Evolutionary conservation across 2,797 vertebrate species (phyloP).

Genomic region (Pangasius sanitwongsei): DNA sequence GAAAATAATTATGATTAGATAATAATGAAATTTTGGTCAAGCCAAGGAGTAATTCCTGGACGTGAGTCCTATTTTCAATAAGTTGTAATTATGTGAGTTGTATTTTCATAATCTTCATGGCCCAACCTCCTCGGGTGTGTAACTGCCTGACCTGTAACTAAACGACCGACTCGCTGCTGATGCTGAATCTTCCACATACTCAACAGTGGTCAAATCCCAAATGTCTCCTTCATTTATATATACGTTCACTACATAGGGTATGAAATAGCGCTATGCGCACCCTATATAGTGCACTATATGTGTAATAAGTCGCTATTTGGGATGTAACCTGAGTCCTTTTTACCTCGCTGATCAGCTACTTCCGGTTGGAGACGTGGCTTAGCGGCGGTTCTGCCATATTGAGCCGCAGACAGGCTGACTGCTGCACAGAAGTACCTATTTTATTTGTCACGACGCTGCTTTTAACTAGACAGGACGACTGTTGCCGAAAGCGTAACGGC

Average conservation of each 20-base stretch:
- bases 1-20: no score
- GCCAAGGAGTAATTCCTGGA: not conserved
- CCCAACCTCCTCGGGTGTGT: not conserved
- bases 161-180: slow-evolving; percentile 46
- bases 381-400: slow-evolving; percentile 79
- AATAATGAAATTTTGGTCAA: not conserved
- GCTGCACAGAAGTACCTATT: slow-evolving; percentile 33
- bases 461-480: slow-evolving; percentile 27
- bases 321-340: slow-evolving; percentile 7
- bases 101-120: not conserved
- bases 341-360: slow-evolving; percentile 53
- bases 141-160: not conserved
- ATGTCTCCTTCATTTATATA: not conserved
- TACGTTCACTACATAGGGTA: not conserved
- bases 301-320: not conserved
- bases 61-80: not conserved
- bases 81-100: not conserved
- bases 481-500: slow-evolving; percentile 8
- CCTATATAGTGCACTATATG: not conserved
- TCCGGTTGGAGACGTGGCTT: slow-evolving; percentile 71
- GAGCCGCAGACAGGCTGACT: slow-evolving; percentile 55
- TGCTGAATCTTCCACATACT: slow-evolving; percentile 63
- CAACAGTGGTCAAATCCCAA: slow-evolving; percentile 15
- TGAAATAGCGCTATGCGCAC: not conserved
- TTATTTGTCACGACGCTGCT: slow-evolving; percentile 21